Evolutionary conservation across 2,888 invertebrate species (phyloP).

Genomic region (Pollenia griseotomentosa): DNA sequence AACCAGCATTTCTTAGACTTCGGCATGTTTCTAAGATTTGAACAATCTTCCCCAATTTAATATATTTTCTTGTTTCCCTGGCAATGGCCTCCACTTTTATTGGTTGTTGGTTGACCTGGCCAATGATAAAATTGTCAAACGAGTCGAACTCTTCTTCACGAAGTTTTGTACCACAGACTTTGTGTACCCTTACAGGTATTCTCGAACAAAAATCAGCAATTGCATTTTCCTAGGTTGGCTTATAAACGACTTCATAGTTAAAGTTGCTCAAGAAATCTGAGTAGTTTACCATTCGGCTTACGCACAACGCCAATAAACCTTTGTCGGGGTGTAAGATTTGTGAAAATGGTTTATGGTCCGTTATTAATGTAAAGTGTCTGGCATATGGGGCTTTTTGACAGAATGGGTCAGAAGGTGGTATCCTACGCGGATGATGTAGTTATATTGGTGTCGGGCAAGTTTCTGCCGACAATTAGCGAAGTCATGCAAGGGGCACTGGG

Average conservation of each 20-base stretch:
- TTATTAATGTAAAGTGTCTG: conserved; percentile 63
- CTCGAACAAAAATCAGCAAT: conserved; percentile 59
- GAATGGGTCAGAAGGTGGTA: too few relatives aligned
- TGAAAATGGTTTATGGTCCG: conserved; percentile 64
- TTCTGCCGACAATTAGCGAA: too few relatives aligned
- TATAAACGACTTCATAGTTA: conserved; percentile 45
- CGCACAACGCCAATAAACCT: conserved; percentile 49
- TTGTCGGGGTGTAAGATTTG: conserved; percentile 67
- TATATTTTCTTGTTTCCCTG: conserved; percentile 62
- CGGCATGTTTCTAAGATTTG: too few relatives aligned
- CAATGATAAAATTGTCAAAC: conserved; percentile 61
- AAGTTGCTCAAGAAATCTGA: too few relatives aligned
- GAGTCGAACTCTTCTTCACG: conserved; percentile 65
- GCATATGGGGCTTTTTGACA: conserved; percentile 44
- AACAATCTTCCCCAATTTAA: conserved; percentile 29
- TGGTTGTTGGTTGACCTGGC: conserved; percentile 70
- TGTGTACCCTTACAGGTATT: too few relatives aligned
- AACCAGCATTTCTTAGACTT: too few relatives aligned
- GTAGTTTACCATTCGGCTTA: conserved; percentile 66
- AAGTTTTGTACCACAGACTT: conserved; percentile 29
- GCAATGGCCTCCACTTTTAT: conserved; percentile 52
- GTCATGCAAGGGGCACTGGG: too few relatives aligned
- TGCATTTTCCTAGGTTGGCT: conserved; percentile 55
- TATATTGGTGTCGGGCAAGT: too few relatives aligned
- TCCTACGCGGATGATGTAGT: too few relatives aligned